Percentiles rank a stretch among this genome's conserved stretches.
phyloP scores from a whole-genome alignment of 2,113 vertebrate genomes.

The Dasyornis broadbenti region DNA sequence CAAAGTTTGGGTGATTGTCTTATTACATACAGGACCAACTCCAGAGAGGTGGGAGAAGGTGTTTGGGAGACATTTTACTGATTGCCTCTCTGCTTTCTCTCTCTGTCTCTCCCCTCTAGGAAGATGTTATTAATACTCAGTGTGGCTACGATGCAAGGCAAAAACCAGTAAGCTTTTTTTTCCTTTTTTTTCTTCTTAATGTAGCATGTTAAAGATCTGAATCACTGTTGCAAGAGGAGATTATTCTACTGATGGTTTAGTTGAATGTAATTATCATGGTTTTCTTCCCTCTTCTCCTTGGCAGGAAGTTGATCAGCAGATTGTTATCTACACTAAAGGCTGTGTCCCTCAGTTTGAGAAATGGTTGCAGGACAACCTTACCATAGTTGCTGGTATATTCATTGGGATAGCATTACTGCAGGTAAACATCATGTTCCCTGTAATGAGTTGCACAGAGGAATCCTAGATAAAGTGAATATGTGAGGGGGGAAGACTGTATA shows the following conservation, averaged over 20 bases:
- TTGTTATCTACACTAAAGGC: constrained; percentile 93
- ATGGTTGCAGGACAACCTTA: constrained; percentile 97
- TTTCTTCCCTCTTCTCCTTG: constrained; percentile 32
- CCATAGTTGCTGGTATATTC: constrained; percentile 94
- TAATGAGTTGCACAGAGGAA: neutral
- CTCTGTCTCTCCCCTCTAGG: constrained; percentile 70
- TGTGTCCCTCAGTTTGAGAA: constrained; percentile 98
- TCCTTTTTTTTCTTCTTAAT: neutral
- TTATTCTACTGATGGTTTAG: neutral
- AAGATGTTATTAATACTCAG: constrained; percentile 98
- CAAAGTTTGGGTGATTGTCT: neutral
- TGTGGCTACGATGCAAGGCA: constrained; percentile 95
- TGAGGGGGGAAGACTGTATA: neutral
- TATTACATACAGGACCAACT: neutral
- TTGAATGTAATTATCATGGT: neutral
- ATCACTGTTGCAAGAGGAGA: neutral
- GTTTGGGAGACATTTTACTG: neutral
- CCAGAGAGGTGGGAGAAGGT: neutral
- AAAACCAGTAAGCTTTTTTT: constrained; percentile 84
- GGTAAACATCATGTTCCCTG: constrained; percentile 55
- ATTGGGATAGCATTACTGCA: constrained; percentile 94
- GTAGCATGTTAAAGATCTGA: neutral
- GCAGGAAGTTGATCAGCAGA: constrained; percentile 92
- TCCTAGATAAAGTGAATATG: neutral
- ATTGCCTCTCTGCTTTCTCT: neutral